These are phyloP conservation scores for Spondyliosoma cantharus DNA, from an alignment of 2,797 vertebrate species.

Conservation along the genomic window DNA sequence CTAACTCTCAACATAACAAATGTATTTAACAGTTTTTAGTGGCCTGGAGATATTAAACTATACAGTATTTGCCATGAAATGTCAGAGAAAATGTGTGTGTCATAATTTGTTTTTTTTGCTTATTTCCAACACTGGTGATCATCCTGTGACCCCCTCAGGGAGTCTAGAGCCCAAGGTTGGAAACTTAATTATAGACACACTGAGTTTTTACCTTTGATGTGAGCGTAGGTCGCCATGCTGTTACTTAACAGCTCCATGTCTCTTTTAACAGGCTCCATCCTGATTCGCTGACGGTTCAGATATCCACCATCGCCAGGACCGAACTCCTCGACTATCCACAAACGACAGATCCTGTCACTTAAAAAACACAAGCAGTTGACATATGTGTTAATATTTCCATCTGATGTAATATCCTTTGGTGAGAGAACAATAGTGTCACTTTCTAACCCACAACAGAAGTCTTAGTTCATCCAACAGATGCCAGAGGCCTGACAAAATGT, in stretches of 20 bases:
- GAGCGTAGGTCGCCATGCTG: slow-evolving; percentile 86
- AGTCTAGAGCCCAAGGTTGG: neutral
- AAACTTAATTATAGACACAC: neutral
- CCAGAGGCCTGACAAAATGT: neutral
- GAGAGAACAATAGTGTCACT: neutral
- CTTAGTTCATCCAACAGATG: slow-evolving; percentile 17
- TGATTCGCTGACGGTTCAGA: slow-evolving; percentile 32
- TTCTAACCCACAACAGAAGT: neutral
- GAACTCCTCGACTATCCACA: slow-evolving; percentile 3
- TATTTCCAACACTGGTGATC: neutral
- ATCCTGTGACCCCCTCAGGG: neutral
- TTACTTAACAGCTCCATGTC: slow-evolving; percentile 87
- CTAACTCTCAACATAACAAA: too few relatives aligned
- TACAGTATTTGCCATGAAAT: neutral
- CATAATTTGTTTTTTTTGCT: neutral
- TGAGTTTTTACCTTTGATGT: slow-evolving; percentile 78
- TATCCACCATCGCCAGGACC: slow-evolving; percentile 41
- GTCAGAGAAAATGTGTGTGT: neutral
- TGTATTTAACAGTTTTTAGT: too few relatives aligned
- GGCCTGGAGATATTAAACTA: neutral
- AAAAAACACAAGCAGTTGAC: slow-evolving; percentile 12
- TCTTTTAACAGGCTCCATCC: slow-evolving; percentile 80
- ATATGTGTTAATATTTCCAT: too few relatives aligned
- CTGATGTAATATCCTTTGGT: neutral
- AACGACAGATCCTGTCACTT: slow-evolving; percentile 34